A percentile compares a stretch with the other conserved stretches of the same genome.
phyloP scores from a whole-genome alignment of 2,888 invertebrate genomes.

The Falcaria lacertinaria region DNA sequence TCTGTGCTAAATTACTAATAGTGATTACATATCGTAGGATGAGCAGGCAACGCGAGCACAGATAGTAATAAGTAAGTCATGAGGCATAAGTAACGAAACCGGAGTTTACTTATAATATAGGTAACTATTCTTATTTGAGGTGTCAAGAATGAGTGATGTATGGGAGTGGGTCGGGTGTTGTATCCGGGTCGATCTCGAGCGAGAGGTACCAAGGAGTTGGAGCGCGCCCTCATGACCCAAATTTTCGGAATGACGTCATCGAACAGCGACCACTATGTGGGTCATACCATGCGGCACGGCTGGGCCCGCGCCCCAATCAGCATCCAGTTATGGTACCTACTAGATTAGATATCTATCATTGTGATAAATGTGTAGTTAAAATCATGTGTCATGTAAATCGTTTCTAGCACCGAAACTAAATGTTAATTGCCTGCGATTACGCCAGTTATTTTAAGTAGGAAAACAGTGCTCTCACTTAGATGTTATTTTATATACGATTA shows the following conservation, averaged over 20 bases:
- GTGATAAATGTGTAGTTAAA: no score
- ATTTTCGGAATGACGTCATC: conserved; percentile 70
- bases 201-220: conserved; percentile 31
- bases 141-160: background rate
- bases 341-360: conserved; percentile 32
- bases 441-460: no score
- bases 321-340: conserved; percentile 28
- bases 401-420: no score
- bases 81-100: background rate
- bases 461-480: no score
- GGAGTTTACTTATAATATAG: background rate
- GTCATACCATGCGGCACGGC: conserved; percentile 43
- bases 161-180: background rate
- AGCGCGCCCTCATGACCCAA: conserved; percentile 68
- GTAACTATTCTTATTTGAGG: background rate
- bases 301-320: conserved; percentile 30
- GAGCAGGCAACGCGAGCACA: no score
- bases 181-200: background rate
- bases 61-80: no score
- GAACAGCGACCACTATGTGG: conserved; percentile 58
- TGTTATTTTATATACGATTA: no score
- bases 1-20: no score
- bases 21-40: no score
- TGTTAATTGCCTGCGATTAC: no score
- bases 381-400: no score